Conservation (phyloP, 2,888 invertebrate species). For the Rhamphomyia laevipes region DNA sequence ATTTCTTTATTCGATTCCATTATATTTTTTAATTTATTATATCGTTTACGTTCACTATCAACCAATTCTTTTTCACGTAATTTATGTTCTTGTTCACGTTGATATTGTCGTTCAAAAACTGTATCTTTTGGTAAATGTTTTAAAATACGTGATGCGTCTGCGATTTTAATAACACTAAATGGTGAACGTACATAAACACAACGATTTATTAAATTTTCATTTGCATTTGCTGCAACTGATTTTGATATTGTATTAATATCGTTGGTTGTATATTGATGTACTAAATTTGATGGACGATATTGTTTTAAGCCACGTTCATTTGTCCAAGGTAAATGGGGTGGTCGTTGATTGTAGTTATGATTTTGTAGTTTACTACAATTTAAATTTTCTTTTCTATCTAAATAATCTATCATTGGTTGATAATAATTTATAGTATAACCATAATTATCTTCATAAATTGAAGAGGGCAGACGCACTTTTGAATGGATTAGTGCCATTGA, state of each 20-base stretch:
- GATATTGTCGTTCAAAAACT: conserved; percentile 36
- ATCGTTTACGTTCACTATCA: conserved; percentile 27
- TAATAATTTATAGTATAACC: conserved; percentile 74
- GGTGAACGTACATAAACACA: conserved; percentile 35
- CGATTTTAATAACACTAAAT: conserved; percentile 42
- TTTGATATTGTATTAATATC: conserved; percentile 55
- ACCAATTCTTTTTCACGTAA: conserved; percentile 41
- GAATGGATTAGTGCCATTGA: conserved; percentile 34
- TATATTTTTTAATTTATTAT: conserved; percentile 10
- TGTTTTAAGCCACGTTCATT: conserved; percentile 57
- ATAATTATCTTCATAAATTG: conserved; percentile 71
- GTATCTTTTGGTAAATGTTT: conserved; percentile 39
- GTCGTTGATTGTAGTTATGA: conserved; percentile 17
- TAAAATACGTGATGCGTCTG: conserved; percentile 41
- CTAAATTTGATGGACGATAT: conserved; percentile 51
- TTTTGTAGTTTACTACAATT: conserved; percentile 13
- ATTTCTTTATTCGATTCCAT: conserved; percentile 42
- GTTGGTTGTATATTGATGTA: conserved; percentile 53
- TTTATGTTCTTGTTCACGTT: conserved; percentile 37
- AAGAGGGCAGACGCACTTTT: neutral
- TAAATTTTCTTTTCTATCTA: conserved; percentile 51
- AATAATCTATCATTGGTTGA: conserved; percentile 78
- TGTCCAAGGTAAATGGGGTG: conserved; percentile 59
- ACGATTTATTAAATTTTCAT: conserved; percentile 45
- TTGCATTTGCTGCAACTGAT: conserved; percentile 56